Conservation (phyloP, 2,888 invertebrate species). For the Alloscopus bannaensis region DNA sequence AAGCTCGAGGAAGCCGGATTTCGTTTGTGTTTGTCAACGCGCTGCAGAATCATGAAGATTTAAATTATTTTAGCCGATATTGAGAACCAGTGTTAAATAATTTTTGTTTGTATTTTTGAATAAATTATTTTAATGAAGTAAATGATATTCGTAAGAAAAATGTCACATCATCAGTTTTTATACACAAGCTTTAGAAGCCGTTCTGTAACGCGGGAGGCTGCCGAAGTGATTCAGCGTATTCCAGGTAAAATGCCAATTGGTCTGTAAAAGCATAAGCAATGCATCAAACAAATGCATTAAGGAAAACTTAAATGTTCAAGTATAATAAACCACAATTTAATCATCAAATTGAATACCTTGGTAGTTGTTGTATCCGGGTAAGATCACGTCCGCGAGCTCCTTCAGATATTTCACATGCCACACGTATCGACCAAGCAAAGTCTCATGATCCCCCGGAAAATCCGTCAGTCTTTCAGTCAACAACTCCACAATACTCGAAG, state of each 20-base stretch:
- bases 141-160: no score
- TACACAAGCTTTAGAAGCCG: no score
- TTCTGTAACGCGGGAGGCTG: no score
- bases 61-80: not conserved
- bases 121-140: no score
- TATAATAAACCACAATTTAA: no score
- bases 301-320: no score
- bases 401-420: constrained; percentile 54
- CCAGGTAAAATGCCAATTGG: constrained; percentile 29
- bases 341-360: constrained; percentile 59
- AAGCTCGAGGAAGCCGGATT: constrained; percentile 55
- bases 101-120: not conserved
- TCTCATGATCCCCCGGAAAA: not conserved
- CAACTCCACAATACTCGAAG: constrained; percentile 52
- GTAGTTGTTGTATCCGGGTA: constrained; percentile 65
- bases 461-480: constrained; percentile 36
- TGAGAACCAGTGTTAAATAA: not conserved
- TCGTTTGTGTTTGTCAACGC: constrained; percentile 66
- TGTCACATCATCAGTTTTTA: no score
- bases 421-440: constrained; percentile 42
- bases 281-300: no score
- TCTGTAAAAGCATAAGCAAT: constrained; percentile 15
- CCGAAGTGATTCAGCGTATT: constrained; percentile 21
- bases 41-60: constrained; percentile 3
- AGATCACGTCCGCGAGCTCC: constrained; percentile 57